Conservation (phyloP, 1,140 invertebrate genomes). For the Macrotrachela quadricornifera region DNA sequence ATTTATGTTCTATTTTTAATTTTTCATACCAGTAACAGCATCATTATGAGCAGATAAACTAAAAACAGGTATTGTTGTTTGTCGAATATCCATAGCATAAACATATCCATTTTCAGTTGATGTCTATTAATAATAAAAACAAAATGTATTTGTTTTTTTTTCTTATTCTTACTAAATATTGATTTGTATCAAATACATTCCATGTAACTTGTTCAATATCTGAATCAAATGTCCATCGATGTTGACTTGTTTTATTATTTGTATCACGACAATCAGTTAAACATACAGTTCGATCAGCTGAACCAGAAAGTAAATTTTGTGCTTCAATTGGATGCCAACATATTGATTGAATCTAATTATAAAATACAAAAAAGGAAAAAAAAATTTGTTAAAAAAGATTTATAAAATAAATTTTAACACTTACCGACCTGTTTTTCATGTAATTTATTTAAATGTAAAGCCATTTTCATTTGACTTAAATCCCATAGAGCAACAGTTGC, state of each 20-base stretch:
- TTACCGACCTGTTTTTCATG: background rate
- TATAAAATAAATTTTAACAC: no score
- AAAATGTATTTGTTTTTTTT: no score
- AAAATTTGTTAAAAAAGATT: no score
- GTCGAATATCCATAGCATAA: constrained; percentile 4
- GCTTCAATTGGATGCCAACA: constrained; percentile 3
- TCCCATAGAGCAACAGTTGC: constrained; percentile 3
- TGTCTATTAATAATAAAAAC: background rate
- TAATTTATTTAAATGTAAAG: constrained; percentile 2
- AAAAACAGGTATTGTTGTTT: background rate
- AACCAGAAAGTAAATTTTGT: background rate
- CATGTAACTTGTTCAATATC: constrained; percentile 2
- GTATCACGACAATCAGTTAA: background rate
- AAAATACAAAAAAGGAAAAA: no score
- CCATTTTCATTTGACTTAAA: constrained; percentile 2
- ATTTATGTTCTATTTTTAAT: no score
- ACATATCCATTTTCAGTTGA: constrained; percentile 1
- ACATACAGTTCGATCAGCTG: background rate
- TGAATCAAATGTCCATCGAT: constrained; percentile 3
- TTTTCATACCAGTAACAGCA: no score
- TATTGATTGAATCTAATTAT: no score
- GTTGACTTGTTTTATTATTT: background rate
- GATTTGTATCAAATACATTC: constrained; percentile 4
- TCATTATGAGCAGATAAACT: no score
- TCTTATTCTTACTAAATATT: background rate